Evolutionary conservation across 1,140 invertebrate genomes (phyloP).

Genomic region (Hyles vespertilio): DNA sequence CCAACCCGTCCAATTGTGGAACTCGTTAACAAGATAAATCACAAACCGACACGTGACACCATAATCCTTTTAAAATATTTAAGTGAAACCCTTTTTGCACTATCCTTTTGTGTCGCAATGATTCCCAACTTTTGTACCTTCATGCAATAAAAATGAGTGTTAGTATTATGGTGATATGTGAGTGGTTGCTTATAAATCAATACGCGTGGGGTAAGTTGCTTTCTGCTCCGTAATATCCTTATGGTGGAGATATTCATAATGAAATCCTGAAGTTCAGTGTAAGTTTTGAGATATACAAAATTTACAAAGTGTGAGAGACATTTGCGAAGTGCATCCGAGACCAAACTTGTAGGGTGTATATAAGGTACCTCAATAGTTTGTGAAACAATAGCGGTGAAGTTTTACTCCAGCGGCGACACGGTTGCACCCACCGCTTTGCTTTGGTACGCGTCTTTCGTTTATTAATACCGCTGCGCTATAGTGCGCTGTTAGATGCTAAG

Average conservation of each 20-base stretch:
- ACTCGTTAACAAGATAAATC: constrained; percentile 68
- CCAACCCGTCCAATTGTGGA: constrained; percentile 41
- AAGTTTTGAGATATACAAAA: constrained; percentile 30
- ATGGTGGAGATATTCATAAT: constrained; percentile 6
- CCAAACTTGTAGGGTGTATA: constrained; percentile 21
- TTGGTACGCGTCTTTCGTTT: constrained; percentile 10
- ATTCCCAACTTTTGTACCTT: background rate
- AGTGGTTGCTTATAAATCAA: background rate
- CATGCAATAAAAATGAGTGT: background rate
- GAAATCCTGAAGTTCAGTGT: constrained; percentile 29
- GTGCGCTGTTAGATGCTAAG: background rate
- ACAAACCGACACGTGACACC: constrained; percentile 42
- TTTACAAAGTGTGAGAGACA: constrained; percentile 36
- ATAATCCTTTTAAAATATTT: constrained; percentile 55
- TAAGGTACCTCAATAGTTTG: constrained; percentile 25
- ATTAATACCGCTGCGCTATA: constrained; percentile 13
- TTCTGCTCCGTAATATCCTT: no score
- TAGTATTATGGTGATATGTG: background rate
- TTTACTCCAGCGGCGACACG: constrained; percentile 13
- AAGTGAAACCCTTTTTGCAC: constrained; percentile 21
- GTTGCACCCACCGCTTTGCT: constrained; percentile 8
- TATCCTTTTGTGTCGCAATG: background rate
- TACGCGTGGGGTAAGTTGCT: background rate
- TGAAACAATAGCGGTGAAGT: constrained; percentile 37
- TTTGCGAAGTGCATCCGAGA: constrained; percentile 30